Base-by-base conservation (phyloP, 2,888 invertebrate genomes). In the Cheilosia impressa region DNA sequence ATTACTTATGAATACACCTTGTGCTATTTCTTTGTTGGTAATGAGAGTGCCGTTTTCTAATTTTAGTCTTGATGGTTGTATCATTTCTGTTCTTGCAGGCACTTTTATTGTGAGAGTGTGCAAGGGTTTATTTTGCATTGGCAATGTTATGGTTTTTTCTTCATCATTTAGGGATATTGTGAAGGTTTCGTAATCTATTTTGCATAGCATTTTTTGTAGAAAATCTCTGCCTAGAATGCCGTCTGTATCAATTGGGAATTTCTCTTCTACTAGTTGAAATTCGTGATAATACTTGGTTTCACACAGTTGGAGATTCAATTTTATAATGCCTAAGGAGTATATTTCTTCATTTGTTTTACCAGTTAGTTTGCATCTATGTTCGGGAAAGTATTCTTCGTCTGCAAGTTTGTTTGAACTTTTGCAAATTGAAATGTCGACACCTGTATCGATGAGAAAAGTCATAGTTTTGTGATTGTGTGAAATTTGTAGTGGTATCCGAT, bases 81-180 rank as follows among this genome's bases (percentile, higher is more conserved):
- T 53, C 27, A 53, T 53, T 53, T 53, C 53, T 31, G 53, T 53
- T 53, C 31, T 53, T 53, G 31, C 13, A 7, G 31, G 24, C 17
- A 53, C 27, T 53, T 53, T 53, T 19, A 53, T 53, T 31, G 27
- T n/a, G 4, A 31, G 53, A n/a, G 52, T 41, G 13, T 58, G 38
- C 19, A 58, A 38, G 58, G 58, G 41, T 60, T 60, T 60, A 24
- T 43, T 5, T 60, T 60, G 60, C 60, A 60, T 60, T 60, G 43
- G 22, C 60, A 60, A 24, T 41, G 60, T 43, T 43, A 60, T 43
- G 22, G 60, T 60, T 43, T 22, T 60, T 60, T 41, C 60, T 4
- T 60, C 43, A 22, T 60, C 60, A 10, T 4, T 60, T 4, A 60
- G 43, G 19, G 41, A 60, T 60, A 43, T 15, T 4, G 53, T 53